Evolutionary conservation across 2,797 vertebrate genomes (phyloP).

Genomic region (Darevskia nairensis): DNA sequence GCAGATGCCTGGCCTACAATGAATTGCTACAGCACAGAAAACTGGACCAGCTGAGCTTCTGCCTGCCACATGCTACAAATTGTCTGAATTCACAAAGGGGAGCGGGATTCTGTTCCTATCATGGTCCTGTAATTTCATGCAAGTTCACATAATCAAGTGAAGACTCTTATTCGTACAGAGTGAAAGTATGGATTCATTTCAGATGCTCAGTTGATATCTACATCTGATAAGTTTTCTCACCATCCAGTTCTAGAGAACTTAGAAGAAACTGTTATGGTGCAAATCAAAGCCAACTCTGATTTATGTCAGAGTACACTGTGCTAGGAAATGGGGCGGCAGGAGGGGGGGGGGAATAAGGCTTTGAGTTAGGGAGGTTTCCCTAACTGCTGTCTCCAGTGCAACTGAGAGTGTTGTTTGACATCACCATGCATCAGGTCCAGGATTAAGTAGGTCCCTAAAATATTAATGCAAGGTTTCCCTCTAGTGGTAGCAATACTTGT

Average conservation of each 20-base stretch:
- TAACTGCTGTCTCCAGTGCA: neutral
- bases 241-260: neutral
- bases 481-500: constrained; percentile 25
- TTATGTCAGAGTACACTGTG: neutral
- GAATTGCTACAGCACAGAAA: constrained; percentile 10
- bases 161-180: constrained; percentile 18
- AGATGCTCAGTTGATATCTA: constrained; percentile 25
- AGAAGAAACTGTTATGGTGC: constrained; percentile 28
- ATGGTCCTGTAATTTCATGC: neutral
- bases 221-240: constrained; percentile 27
- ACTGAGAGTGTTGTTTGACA: neutral
- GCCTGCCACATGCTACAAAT: neutral
- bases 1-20: neutral
- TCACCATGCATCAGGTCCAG: neutral
- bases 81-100: constrained; percentile 5
- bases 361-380: neutral
- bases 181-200: constrained; percentile 24
- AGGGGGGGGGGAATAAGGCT: neutral
- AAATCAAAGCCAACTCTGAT: neutral
- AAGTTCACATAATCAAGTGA: accelerated
- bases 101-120: constrained; percentile 8
- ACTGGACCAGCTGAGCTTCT: neutral
- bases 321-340: neutral
- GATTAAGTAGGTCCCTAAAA: constrained; percentile 14
- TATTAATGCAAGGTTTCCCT: constrained; percentile 41